Conservation (phyloP, 2,888 invertebrate species). For the Tanytarsus gracilentus region DNA sequence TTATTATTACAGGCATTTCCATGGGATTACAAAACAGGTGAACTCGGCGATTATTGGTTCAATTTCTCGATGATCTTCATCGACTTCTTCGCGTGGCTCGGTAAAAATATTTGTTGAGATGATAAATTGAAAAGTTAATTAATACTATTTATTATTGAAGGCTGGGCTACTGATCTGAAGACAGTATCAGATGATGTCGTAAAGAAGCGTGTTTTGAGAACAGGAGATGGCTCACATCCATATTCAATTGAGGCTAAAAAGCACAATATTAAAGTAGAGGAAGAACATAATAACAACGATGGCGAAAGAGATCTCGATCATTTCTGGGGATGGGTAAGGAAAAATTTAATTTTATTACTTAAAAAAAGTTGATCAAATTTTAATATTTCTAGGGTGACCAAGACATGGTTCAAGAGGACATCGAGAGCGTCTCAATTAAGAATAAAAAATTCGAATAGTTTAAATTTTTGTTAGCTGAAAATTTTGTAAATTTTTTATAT, state of each 20-base stretch:
- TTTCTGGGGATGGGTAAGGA: slow-evolving; percentile 17
- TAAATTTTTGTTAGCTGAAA: background rate
- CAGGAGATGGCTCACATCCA: slow-evolving; percentile 62
- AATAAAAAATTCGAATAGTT: slow-evolving; percentile 7
- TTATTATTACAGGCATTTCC: background rate
- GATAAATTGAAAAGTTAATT: background rate
- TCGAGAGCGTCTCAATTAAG: background rate
- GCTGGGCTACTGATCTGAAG: slow-evolving; percentile 78
- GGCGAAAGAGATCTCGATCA: slow-evolving; percentile 10
- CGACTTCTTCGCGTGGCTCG: slow-evolving; percentile 59
- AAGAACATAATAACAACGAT: slow-evolving; percentile 3
- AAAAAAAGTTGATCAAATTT: no score
- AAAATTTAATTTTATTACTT: no score
- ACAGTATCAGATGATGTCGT: slow-evolving; percentile 64
- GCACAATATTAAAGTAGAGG: background rate
- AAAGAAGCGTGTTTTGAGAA: slow-evolving; percentile 56
- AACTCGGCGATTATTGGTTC: slow-evolving; percentile 55
- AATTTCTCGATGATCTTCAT: slow-evolving; percentile 56
- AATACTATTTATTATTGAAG: background rate
- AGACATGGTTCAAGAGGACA: background rate
- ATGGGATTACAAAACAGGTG: slow-evolving; percentile 70
- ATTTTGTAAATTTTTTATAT: no score
- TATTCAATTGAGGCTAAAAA: slow-evolving; percentile 1
- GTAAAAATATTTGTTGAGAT: slow-evolving; percentile 9
- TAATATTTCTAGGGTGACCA: no score